Evolutionary conservation across 2,113 vertebrate species (phyloP).

Genomic region (Elaphurus davidianus): DNA sequence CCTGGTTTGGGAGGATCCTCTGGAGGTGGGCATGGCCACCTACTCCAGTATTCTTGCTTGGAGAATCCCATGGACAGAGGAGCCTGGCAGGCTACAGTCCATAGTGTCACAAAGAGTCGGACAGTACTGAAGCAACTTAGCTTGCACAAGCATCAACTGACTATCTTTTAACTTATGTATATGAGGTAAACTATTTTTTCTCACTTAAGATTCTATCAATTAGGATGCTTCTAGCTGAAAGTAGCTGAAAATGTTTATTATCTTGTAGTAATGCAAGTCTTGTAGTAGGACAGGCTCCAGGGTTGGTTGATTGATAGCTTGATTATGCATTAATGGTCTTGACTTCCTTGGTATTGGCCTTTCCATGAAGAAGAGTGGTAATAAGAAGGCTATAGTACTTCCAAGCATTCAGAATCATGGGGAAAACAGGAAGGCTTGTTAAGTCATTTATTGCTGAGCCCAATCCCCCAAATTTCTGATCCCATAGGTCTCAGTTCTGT

Average conservation of each 20-base stretch:
- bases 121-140: not conserved
- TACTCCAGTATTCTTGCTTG: not conserved
- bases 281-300: not conserved
- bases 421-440: not conserved
- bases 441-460: not conserved
- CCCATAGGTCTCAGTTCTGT: not conserved
- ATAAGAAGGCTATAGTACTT: not conserved
- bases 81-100: not conserved
- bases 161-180: not conserved
- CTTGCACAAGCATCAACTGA: not conserved
- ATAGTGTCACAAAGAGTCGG: rapidly evolving
- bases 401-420: not conserved
- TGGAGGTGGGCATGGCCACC: not conserved
- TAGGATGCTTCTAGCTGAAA: not conserved
- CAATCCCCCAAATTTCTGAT: not conserved
- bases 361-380: not conserved
- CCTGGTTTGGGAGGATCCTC: not conserved
- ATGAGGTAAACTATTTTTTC: not conserved
- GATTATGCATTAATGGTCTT: not conserved
- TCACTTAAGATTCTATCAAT: not conserved
- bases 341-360: not conserved
- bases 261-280: not conserved
- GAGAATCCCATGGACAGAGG: not conserved
- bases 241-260: not conserved
- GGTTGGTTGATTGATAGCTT: not conserved